Evolutionary conservation across 2,888 invertebrate species (phyloP).

Genomic region (Luperina testacea): DNA sequence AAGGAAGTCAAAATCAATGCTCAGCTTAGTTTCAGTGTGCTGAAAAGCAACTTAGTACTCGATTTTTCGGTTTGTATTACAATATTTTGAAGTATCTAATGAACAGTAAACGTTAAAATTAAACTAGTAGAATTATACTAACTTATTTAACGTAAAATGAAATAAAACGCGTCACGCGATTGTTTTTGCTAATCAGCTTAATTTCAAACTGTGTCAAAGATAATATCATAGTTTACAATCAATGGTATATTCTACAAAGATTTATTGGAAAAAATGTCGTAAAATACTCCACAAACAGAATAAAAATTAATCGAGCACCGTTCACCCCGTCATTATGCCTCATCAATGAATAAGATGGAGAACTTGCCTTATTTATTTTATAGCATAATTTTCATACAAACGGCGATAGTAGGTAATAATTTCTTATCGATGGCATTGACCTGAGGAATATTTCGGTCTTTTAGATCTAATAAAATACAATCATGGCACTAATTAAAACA

Average conservation of each 20-base stretch:
- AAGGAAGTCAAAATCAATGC: neutral
- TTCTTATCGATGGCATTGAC: slow-evolving; percentile 46
- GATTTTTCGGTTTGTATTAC: neutral
- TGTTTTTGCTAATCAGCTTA: slow-evolving; percentile 18
- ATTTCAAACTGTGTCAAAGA: slow-evolving; percentile 36
- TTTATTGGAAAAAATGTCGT: slow-evolving; percentile 33
- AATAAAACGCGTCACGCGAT: slow-evolving; percentile 18
- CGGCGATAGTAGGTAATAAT: slow-evolving; percentile 35
- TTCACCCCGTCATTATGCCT: slow-evolving; percentile 48
- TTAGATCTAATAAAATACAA: slow-evolving; percentile 44
- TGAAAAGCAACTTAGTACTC: neutral
- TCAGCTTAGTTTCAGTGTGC: neutral
- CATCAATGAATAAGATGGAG: slow-evolving; percentile 44
- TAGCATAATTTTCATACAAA: slow-evolving; percentile 47
- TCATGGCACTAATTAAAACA: slow-evolving; percentile 41
- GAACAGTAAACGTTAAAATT: neutral
- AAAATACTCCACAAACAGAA: slow-evolving; percentile 35
- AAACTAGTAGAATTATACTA: neutral
- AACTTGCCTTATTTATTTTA: slow-evolving; percentile 42
- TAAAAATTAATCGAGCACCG: slow-evolving; percentile 38
- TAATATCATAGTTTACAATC: slow-evolving; percentile 25
- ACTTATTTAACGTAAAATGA: neutral
- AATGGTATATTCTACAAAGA: slow-evolving; percentile 41
- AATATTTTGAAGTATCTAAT: neutral
- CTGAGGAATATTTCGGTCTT: slow-evolving; percentile 34